These are phyloP conservation scores for Asbolus verrucosus DNA, from an alignment of 1,140 invertebrate species.

Conservation along the genomic window DNA sequence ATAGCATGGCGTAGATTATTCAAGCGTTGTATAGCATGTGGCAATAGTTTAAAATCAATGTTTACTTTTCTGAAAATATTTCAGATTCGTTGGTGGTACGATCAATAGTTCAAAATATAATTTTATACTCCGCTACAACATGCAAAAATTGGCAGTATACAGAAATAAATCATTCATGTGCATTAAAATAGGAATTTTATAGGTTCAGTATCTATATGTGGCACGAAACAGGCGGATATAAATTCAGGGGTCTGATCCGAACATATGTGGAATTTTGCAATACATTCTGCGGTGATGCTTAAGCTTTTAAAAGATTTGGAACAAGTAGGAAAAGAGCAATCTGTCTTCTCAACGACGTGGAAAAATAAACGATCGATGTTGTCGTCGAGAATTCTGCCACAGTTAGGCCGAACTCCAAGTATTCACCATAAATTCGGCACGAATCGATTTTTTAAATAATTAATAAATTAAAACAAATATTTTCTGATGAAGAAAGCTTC, in stretches of 20 bases:
- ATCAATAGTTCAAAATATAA: no score
- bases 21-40: no score
- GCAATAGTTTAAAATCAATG: no score
- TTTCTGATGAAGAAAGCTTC: background rate
- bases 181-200: conserved; percentile 34
- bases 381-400: conserved; percentile 7
- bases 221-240: conserved; percentile 23
- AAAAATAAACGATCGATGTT: conserved; percentile 45
- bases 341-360: conserved; percentile 44
- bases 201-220: conserved; percentile 7
- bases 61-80: no score
- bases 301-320: conserved; percentile 44
- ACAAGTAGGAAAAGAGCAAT: conserved; percentile 44
- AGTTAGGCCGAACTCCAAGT: conserved; percentile 18
- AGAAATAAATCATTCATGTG: conserved; percentile 20
- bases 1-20: no score
- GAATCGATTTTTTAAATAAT: background rate
- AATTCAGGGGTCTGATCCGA: conserved; percentile 19
- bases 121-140: background rate
- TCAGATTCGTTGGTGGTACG: no score
- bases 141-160: background rate
- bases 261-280: conserved; percentile 40
- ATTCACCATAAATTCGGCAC: background rate
- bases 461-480: conserved; percentile 13
- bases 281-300: conserved; percentile 25